Base-by-base conservation (phyloP, 2,888 invertebrate genomes). In the Cylloceria caligata region DNA sequence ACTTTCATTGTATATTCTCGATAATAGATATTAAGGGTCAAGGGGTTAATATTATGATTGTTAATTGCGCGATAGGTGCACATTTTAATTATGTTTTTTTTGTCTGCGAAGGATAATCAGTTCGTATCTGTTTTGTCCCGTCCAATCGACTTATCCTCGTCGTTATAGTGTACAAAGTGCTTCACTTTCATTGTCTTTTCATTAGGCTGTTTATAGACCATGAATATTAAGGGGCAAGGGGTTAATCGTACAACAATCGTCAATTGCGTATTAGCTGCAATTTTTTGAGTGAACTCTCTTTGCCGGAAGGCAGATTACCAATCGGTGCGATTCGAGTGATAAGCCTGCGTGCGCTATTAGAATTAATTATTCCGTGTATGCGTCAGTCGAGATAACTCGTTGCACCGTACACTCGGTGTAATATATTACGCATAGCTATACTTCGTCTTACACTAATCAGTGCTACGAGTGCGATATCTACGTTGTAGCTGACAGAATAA, bases 171-270 rank as follows among this genome's bases (percentile, higher is more conserved):
- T 11, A 11, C 3, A 30, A 30, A 30, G 3, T 30, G 30, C 3
- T 16, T 34, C 19, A 34, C 7, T 60, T 19, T 30, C 60, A 36
- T 36, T 60, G 36, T 19, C 16, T 60, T n/a, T 2, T 13, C 34
- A n/a, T n/a, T n/a, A n/a, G n/a, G n/a, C n/a, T n/a, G n/a, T n/a
- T n/a, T n/a, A n/a, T 16, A 6, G 76, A 67, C 86, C 80, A 90
- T 90, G 90, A 91, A 91, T 90, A 90, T 91, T 90, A 83, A 89
- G 81, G 76, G 42, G 80, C 52, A 80, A 87, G 39, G 86, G 89
- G 89, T 91, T 89, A 90, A 90, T n/a, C n/a, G n/a, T 89, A 87
- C 84, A 87, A 88, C 86, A 87, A 82, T 84, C 74, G 83, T 88
- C 89, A 89, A 90, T 89, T 88, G 87, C 85, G 88, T 84, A 85